A percentile compares a stretch with the other conserved stretches of the same genome.
These are phyloP conservation scores for Moxostoma hubbsi DNA, from an alignment of 2,797 vertebrate genomes.

Conservation along the genomic window DNA sequence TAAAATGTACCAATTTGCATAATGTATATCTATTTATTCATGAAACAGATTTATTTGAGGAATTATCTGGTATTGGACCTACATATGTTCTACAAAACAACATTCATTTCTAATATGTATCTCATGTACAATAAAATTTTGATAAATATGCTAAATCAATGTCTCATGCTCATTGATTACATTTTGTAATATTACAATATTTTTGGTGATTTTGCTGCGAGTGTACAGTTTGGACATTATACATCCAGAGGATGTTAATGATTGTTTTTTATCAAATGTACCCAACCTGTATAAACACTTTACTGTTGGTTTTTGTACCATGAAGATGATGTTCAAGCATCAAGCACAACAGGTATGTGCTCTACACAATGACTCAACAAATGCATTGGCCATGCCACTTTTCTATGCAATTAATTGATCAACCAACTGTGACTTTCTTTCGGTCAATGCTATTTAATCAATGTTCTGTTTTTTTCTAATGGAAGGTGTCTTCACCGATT, in stretches of 20 bases:
- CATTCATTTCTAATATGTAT: conserved; percentile 70
- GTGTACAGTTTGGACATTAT: no score
- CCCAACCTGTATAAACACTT: not conserved
- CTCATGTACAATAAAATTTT: conserved; percentile 72
- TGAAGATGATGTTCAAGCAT: not conserved
- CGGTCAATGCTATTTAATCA: no score
- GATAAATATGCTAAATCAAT: conserved; percentile 63
- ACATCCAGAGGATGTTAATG: no score
- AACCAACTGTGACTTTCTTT: not conserved
- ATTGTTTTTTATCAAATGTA: not conserved
- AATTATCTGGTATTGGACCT: conserved; percentile 66
- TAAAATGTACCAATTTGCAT: conserved; percentile 60
- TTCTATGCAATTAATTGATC: not conserved
- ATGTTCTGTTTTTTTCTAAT: no score
- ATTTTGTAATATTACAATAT: not conserved
- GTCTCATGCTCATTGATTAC: not conserved
- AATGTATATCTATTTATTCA: conserved; percentile 72
- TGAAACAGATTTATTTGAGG: conserved; percentile 70
- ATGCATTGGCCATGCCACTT: not conserved
- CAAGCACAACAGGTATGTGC: not conserved
- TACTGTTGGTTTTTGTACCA: not conserved
- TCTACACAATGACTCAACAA: not conserved
- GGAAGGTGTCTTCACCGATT: no score
- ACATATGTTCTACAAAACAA: conserved; percentile 57
- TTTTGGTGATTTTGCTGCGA: no score